Evolutionary conservation across 2,888 invertebrate species (phyloP).

Genomic region (Polymixis lichenea): DNA sequence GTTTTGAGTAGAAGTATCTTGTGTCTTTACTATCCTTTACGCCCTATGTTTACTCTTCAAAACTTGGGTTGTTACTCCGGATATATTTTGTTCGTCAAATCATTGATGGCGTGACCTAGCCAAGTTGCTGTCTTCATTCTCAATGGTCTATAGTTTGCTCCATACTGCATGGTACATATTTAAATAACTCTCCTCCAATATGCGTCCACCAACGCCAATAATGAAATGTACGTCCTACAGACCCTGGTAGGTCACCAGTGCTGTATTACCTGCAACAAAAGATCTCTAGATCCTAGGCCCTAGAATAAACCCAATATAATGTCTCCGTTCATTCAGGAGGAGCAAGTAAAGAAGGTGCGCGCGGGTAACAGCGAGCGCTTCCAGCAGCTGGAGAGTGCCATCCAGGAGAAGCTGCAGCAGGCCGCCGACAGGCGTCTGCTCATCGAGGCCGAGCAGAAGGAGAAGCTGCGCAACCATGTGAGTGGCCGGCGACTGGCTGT

Average conservation of each 20-base stretch:
- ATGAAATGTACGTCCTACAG: not conserved
- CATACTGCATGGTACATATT: not conserved
- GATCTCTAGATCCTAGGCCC: not conserved
- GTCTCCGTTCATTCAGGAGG: constrained; percentile 90
- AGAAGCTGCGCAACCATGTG: constrained; percentile 94
- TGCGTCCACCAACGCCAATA: not conserved
- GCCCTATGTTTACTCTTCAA: not conserved
- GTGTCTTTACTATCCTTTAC: not conserved
- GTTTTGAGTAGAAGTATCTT: not conserved
- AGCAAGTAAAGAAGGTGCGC: constrained; percentile 93
- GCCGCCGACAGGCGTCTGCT: constrained; percentile 93
- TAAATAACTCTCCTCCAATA: not conserved
- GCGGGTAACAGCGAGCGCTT: constrained; percentile 92
- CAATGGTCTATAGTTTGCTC: not conserved
- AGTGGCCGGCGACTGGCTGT: constrained; percentile 3
- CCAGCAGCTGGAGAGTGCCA: constrained; percentile 92
- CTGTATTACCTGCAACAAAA: not conserved
- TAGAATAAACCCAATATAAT: not conserved
- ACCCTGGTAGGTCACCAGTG: not conserved
- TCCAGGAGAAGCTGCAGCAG: constrained; percentile 90
- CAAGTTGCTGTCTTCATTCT: not conserved
- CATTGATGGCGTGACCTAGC: not conserved
- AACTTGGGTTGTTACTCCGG: not conserved
- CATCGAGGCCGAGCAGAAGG: constrained; percentile 94
- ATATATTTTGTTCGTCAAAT: not conserved